phyloP scores from a whole-genome alignment of 2,888 invertebrate genomes.

The Scaptomyza cyrtandrae region DNA sequence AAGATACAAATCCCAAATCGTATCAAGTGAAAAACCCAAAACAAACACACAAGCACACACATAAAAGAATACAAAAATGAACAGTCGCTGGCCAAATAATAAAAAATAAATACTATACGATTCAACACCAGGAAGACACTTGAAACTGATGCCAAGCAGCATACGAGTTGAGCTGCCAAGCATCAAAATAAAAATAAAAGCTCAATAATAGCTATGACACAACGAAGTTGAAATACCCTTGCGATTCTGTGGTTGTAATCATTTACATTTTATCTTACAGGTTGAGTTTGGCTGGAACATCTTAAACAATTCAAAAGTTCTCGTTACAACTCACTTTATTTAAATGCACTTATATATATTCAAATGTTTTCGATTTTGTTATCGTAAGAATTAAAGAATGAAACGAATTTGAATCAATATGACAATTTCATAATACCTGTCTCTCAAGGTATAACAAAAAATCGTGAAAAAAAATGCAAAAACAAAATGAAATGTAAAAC shows the following conservation, averaged over 20 bases:
- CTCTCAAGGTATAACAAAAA: not conserved
- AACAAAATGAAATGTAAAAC: conserved; percentile 38
- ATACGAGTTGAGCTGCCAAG: conserved; percentile 43
- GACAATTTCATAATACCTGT: not conserved
- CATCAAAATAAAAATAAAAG: conserved; percentile 23
- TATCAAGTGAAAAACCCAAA: conserved; percentile 33
- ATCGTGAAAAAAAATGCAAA: conserved; percentile 19
- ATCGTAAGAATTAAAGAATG: not conserved
- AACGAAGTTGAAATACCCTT: not conserved
- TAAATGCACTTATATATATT: no score
- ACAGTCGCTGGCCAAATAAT: conserved; percentile 60
- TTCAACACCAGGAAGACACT: conserved; percentile 51
- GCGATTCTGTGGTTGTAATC: no score
- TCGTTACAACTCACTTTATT: no score
- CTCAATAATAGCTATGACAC: conserved; percentile 12
- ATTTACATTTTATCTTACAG: not conserved
- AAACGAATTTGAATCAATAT: not conserved
- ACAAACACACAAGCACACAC: conserved; percentile 40
- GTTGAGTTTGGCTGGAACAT: no score
- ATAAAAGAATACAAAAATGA: conserved; percentile 56
- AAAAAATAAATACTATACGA: conserved; percentile 32
- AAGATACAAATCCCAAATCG: conserved; percentile 62
- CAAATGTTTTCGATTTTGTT: no score
- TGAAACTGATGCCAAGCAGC: conserved; percentile 58
- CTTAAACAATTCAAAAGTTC: not conserved